Evolutionary conservation across 2,888 invertebrate species (phyloP).

Genomic region (Monopis laevigella): DNA sequence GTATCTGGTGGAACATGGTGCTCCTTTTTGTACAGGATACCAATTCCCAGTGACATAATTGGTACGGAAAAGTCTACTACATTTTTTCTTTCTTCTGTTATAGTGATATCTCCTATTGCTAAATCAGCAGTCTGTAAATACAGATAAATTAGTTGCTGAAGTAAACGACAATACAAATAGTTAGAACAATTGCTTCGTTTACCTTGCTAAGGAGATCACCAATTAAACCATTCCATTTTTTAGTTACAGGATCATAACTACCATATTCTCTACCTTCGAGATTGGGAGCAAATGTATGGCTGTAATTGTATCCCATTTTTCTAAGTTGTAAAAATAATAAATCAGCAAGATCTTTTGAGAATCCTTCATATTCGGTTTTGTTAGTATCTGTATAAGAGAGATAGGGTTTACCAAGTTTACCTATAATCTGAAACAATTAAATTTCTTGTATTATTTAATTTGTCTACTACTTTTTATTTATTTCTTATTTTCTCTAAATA

Average conservation of each 20-base stretch:
- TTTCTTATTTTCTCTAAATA: too few relatives aligned
- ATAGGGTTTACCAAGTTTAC: constrained; percentile 78
- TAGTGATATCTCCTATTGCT: constrained; percentile 91
- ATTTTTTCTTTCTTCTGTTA: constrained; percentile 88
- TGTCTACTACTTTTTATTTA: too few relatives aligned
- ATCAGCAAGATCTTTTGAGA: constrained; percentile 77
- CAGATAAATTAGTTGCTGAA: neutral
- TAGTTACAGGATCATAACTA: constrained; percentile 29
- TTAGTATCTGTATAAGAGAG: constrained; percentile 68
- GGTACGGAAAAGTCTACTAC: constrained; percentile 95
- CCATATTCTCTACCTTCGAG: constrained; percentile 35
- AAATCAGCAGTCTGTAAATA: constrained; percentile 85
- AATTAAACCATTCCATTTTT: constrained; percentile 50
- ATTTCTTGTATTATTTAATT: neutral
- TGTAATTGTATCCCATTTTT: constrained; percentile 38
- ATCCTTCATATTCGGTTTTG: constrained; percentile 76
- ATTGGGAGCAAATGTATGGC: constrained; percentile 32
- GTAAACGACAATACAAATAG: neutral
- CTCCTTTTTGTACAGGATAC: constrained; percentile 86
- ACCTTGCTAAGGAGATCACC: constrained; percentile 51
- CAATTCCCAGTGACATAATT: constrained; percentile 94
- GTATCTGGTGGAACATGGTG: constrained; percentile 78
- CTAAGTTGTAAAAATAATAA: constrained; percentile 71
- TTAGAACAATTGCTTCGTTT: constrained; percentile 14
- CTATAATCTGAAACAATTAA: constrained; percentile 52